Evolutionary conservation across 2,113 vertebrate species (phyloP).

Genomic region (Panthera leo): DNA sequence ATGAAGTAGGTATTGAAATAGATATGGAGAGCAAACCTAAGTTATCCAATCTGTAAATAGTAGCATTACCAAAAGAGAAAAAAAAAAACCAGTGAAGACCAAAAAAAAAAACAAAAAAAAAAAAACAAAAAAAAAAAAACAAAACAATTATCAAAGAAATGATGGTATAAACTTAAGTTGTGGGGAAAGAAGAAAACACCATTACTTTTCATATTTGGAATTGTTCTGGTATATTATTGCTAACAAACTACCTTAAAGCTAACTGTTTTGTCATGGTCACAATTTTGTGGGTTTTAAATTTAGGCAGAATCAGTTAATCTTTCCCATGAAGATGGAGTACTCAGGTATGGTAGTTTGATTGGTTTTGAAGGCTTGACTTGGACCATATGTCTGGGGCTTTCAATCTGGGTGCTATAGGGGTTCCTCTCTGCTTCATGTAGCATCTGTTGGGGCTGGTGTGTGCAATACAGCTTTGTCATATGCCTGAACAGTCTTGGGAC

Average conservation of each 20-base stretch:
- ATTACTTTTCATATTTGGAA: not conserved
- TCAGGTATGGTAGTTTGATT: not conserved
- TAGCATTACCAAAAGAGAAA: not conserved
- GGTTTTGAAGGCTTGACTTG: not conserved
- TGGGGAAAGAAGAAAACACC: not conserved
- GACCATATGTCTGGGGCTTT: not conserved
- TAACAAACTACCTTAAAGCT: not conserved
- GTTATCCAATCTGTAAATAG: not conserved
- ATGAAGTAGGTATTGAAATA: not conserved
- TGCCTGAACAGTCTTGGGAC: not conserved
- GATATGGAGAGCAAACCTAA: not conserved
- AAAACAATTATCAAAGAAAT: not conserved
- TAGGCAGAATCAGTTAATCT: not conserved
- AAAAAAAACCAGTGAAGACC: not conserved
- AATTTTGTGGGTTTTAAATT: not conserved
- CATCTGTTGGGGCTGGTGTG: not conserved
- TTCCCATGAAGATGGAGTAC: not conserved
- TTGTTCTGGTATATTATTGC: not conserved
- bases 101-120: not conserved
- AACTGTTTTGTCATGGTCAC: not conserved
- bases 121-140: not conserved
- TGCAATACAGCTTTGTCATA: not conserved
- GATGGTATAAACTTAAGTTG: not conserved
- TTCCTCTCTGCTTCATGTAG: not conserved
- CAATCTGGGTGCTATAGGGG: not conserved